phyloP scores from a whole-genome alignment of 2,797 vertebrate genomes.

The Potorous gilbertii region DNA sequence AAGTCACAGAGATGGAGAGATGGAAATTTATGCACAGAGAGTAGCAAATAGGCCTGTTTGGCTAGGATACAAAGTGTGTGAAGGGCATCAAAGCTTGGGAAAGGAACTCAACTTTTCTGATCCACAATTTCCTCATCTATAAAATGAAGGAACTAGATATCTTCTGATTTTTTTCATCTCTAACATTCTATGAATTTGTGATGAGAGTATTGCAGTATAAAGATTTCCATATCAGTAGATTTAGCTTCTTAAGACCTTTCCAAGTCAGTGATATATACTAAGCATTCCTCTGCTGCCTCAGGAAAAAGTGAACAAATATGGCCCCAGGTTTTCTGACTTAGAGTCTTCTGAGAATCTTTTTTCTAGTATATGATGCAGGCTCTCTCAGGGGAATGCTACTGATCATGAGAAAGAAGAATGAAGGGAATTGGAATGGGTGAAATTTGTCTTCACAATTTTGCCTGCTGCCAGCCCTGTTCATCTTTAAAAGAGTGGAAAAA shows the following conservation, averaged over 20 bases:
- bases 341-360: not conserved
- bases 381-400: not conserved
- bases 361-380: not conserved
- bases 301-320: not conserved
- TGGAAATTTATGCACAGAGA: not conserved
- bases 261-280: not conserved
- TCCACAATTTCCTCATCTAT: not conserved
- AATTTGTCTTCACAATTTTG: not conserved
- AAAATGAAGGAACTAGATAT: not conserved
- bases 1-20: not conserved
- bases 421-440: not conserved
- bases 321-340: not conserved
- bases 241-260: not conserved
- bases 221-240: not conserved
- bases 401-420: not conserved
- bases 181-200: not conserved
- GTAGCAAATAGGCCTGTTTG: not conserved
- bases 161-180: not conserved
- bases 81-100: not conserved
- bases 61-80: not conserved
- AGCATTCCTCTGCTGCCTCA: not conserved
- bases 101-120: not conserved
- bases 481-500: slow-evolving; percentile 20
- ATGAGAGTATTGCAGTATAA: not conserved
- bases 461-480: not conserved